Conservation (phyloP, 2,797 vertebrate genomes). For the Darevskia nairensis region DNA sequence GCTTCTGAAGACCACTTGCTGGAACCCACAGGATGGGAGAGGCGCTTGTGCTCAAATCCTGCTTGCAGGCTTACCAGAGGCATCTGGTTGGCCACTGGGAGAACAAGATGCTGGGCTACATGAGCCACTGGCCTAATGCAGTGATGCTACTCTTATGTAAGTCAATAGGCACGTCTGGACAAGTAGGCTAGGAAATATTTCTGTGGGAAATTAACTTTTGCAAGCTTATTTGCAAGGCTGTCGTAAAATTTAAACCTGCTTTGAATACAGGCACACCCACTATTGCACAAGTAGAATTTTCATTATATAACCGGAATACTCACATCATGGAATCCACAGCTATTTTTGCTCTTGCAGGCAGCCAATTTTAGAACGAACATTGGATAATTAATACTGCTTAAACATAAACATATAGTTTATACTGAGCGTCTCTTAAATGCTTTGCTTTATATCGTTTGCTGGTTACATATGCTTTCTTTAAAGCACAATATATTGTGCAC, state of each 20-base stretch:
- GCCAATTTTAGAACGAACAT: conserved; percentile 28
- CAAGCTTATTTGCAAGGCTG: neutral
- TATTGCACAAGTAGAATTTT: neutral
- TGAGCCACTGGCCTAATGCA: too few species aligned
- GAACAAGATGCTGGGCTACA: too few species aligned
- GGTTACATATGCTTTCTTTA: neutral
- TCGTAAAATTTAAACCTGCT: conserved; percentile 1
- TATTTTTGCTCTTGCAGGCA: conserved; percentile 28
- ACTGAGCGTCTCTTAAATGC: neutral
- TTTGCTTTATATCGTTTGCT: neutral
- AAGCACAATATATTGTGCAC: neutral
- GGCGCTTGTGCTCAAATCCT: too few species aligned
- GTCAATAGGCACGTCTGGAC: neutral
- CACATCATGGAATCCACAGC: conserved; percentile 5
- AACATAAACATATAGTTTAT: conserved; percentile 22
- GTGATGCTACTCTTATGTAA: too few species aligned
- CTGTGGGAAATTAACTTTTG: neutral
- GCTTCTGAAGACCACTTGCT: too few species aligned
- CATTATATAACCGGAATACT: conserved; percentile 20
- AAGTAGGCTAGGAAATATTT: neutral
- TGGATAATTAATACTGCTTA: conserved; percentile 8
- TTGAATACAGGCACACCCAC: neutral
- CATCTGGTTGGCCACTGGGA: too few species aligned
- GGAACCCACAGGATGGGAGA: too few species aligned
- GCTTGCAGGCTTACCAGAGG: too few species aligned